phyloP scores from a whole-genome alignment of 2,888 invertebrate species.

The Julus scanicus region DNA sequence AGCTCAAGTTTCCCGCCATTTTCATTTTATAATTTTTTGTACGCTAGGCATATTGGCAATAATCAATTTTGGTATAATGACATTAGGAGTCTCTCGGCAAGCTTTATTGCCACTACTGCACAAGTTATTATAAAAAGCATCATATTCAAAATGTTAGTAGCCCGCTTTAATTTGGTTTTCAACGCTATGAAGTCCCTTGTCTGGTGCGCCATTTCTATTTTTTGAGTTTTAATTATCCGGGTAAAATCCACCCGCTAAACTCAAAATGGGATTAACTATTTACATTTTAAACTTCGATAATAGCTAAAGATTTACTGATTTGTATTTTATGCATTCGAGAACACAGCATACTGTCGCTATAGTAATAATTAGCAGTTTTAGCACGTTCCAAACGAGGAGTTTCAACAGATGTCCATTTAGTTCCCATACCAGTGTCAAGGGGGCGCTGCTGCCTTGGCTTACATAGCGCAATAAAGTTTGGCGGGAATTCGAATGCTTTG shows the following conservation, averaged over 20 bases:
- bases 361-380: background rate
- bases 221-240: background rate
- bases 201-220: background rate
- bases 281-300: background rate
- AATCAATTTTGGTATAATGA: too few species aligned
- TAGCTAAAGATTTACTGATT: background rate
- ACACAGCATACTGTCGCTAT: background rate
- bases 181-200: background rate
- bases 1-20: too few species aligned
- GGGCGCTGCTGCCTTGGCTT: background rate
- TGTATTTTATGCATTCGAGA: background rate
- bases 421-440: background rate
- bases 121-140: too few species aligned
- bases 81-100: too few species aligned
- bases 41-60: too few species aligned
- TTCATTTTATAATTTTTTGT: too few species aligned
- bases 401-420: background rate
- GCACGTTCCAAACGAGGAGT: background rate
- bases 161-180: background rate
- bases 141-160: background rate
- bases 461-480: background rate
- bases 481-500: background rate
- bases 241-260: too few species aligned
- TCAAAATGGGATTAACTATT: background rate
- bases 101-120: too few species aligned